phyloP scores from a whole-genome alignment of 92 coral and sea anemone genomes.

The Actinostola sp. region DNA sequence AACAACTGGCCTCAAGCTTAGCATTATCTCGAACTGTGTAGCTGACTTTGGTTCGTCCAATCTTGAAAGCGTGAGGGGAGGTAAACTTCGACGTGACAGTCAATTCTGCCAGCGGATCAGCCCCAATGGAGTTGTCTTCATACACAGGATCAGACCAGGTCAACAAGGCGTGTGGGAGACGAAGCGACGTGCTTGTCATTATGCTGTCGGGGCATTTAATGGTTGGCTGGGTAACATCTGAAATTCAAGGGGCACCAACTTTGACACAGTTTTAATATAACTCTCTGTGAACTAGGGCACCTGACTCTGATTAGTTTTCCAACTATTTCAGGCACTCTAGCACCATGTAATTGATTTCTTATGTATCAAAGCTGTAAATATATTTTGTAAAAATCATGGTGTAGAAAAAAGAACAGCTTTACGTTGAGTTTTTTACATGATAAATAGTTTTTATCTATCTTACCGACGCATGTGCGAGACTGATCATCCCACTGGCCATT shows the following conservation, averaged over 20 bases:
- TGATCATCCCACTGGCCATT: conserved; percentile 80
- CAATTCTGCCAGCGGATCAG: conserved; percentile 77
- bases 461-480: conserved; percentile 77
- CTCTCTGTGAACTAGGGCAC: background rate
- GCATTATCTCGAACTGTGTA: conserved; percentile 55
- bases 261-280: background rate
- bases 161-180: conserved; percentile 60
- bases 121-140: conserved; percentile 74
- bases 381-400: no score
- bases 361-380: no score
- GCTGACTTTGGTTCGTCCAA: conserved; percentile 65
- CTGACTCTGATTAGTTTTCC: no score
- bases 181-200: conserved; percentile 52
- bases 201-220: conserved; percentile 63
- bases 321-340: background rate
- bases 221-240: conserved; percentile 65
- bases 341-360: no score
- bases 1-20: conserved; percentile 56
- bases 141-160: conserved; percentile 71
- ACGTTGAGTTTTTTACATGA: no score
- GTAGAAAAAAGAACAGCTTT: no score
- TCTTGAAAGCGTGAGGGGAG: conserved; percentile 64
- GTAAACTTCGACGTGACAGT: conserved; percentile 52
- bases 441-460: no score
- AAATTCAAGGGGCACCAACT: background rate